These are phyloP conservation scores for Champsocephalus gunnari DNA, from an alignment of 2,797 vertebrate genomes.

Conservation along the genomic window DNA sequence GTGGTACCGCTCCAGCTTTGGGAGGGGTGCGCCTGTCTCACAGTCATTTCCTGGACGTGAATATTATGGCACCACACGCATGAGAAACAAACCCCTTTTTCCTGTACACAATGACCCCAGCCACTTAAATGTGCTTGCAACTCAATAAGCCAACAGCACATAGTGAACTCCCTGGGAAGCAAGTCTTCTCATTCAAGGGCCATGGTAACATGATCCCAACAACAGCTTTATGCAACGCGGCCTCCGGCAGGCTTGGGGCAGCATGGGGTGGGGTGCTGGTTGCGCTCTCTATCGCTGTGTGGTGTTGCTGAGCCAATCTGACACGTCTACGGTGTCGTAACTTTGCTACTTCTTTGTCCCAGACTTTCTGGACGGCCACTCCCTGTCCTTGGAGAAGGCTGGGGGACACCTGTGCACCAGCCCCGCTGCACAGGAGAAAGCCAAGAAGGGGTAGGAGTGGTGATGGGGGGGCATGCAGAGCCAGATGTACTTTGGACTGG, in stretches of 20 bases:
- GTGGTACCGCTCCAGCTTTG: constrained; percentile 77
- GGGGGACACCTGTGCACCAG: constrained; percentile 73
- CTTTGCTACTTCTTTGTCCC: constrained; percentile 30
- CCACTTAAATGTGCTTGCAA: constrained; percentile 61
- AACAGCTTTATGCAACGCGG: constrained; percentile 72
- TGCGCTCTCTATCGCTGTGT: constrained; percentile 25
- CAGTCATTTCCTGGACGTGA: constrained; percentile 79
- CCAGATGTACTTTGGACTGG: constrained; percentile 60
- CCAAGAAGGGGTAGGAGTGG: background rate
- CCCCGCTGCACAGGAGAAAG: constrained; percentile 20
- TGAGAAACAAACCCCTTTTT: constrained; percentile 75
- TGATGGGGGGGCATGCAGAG: background rate
- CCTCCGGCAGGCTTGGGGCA: constrained; percentile 57
- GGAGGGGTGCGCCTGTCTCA: constrained; percentile 78
- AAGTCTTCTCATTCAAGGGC: constrained; percentile 68
- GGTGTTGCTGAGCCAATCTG: constrained; percentile 19
- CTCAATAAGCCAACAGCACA: constrained; percentile 54
- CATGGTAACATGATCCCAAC: constrained; percentile 68
- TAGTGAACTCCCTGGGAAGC: constrained; percentile 67
- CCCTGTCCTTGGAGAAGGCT: constrained; percentile 43
- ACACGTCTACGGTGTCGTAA: constrained; percentile 25
- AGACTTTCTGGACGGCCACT: constrained; percentile 37
- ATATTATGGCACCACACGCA: constrained; percentile 79
- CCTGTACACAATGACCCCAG: constrained; percentile 63
- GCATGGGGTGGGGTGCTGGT: constrained; percentile 23